phyloP scores from a whole-genome alignment of 2,888 invertebrate species.

The Falcaria lacertinaria region DNA sequence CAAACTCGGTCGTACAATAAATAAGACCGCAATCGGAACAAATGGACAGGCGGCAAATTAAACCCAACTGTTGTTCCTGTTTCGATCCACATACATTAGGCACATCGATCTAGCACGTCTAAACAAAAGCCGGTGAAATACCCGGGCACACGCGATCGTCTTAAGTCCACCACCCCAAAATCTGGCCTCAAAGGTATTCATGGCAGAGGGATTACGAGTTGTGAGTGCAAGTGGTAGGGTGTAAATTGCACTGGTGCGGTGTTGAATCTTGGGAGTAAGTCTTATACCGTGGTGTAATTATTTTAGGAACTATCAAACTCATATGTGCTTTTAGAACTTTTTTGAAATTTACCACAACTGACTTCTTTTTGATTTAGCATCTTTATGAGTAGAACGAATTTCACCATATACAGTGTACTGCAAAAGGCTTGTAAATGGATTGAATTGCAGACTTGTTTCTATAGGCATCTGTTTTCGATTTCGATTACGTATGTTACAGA shows the following conservation, averaged over 20 bases:
- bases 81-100: slow-evolving; percentile 74
- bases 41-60: slow-evolving; percentile 77
- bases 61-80: slow-evolving; percentile 47
- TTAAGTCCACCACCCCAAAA: slow-evolving; percentile 32
- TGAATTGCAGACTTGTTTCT: too few relatives aligned
- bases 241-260: background rate
- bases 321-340: too few relatives aligned
- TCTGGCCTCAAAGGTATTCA: background rate
- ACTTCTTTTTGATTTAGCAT: too few relatives aligned
- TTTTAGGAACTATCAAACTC: too few relatives aligned
- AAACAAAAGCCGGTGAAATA: slow-evolving; percentile 66
- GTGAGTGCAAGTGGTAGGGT: background rate
- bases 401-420: too few relatives aligned
- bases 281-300: background rate
- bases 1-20: slow-evolving; percentile 64
- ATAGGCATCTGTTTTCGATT: too few relatives aligned
- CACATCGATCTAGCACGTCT: slow-evolving; percentile 75
- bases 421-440: too few relatives aligned
- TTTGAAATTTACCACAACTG: too few relatives aligned
- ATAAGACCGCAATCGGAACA: slow-evolving; percentile 73
- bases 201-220: background rate
- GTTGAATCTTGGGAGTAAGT: background rate
- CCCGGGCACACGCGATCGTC: slow-evolving; percentile 68
- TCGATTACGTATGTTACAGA: slow-evolving; percentile 7
- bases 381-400: too few relatives aligned